Base-by-base conservation (phyloP, 2,888 invertebrate genomes). In the Oligia latruncula region DNA sequence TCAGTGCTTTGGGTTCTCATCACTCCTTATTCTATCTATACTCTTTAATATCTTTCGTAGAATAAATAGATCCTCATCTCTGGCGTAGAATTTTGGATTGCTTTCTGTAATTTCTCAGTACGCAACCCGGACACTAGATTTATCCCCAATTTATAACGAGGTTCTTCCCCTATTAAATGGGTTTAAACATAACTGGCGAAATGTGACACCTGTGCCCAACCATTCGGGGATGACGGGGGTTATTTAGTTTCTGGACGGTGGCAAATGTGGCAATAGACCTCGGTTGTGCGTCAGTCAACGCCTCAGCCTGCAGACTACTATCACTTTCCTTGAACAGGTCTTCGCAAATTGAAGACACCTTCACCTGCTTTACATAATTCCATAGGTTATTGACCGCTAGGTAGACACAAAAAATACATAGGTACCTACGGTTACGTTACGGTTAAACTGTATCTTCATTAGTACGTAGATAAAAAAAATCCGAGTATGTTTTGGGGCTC, bases 251-350 rank as follows among this genome's bases (percentile, higher is more conserved):
- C 52, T 62, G 60, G 43, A 46, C 4, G 46, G 62, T 55, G 78
- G 52, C 35, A 65, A 73, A 74, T 58, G 29, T 65, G 60, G 49
- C 13, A 35, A 52, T 40, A 71, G 20, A 62, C 52, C 78, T 78
- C 55, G 55, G 20, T 82, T 23, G 46, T 46, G n/a, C 60, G 29
- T 55, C 60, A 83, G 8, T 67, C 52, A 58, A 67, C 52, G 43
- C 17, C 60, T 43, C 23, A 49, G 2, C 35, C 78, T 40, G 79
- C 62, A 55, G 55, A 55, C 79, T 55, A 82, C 85, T 72, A 55
- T 70, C 70, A 70, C 85, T 82, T 81, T 85, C 82, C 58, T 81
- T 46, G n/a, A 76, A 81, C 77, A 81, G 66, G 77, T 67, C 72
- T 77, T 65, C 43, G 71, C 67, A 77, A 68, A 68, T 67, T 76